Evolutionary conservation across 2,888 invertebrate genomes (phyloP), one percentile per base, ranked within the genome.

Genomic region (Epinotia ramella): DNA sequence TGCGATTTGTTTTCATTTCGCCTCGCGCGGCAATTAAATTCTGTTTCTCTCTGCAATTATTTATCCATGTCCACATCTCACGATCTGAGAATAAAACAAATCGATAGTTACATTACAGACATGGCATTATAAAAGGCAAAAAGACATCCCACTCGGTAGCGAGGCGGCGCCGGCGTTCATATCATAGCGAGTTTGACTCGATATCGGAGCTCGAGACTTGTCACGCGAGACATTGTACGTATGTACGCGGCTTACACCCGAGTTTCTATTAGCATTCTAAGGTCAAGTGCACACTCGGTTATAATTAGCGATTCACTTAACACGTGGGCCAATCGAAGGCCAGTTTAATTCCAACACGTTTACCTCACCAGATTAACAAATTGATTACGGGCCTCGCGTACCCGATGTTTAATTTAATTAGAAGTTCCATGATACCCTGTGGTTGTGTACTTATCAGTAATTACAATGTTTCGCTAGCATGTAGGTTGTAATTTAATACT

Each of bases 21-120:
- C 70, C 49, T 68, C 60, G 70, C 65, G 53, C 60, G 60, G 70
- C 70, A 75, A 75, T 75, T 70, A 75, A 60, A 75, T 71, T 70
- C 44, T 33, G 64, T 65, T 73, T 84, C 84, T 84, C 85, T 86
- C 82, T 82, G 84, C 86, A 89, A 88, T 89, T 87, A 88, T 86
- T 89, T 88, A 88, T 86, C 84, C 87, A 83, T 88, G 88, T 89
- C 87, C 85, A 84, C 88, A 86, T 87, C 86, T 82, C 79, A 81
- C 83, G 84, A 86, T 86, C 84, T 81, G 79, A 84, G 85, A 87
- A 88, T 85, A 87, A 89, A 87, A 88, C 79, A 80, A 86, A 86
- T 85, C 82, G 82, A 84, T 87, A 86, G 85, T 86, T 86, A 87
- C 86, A 84, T 72, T 67, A 76, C 72, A 65, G 67, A 66, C 76